Evolutionary conservation across 2,797 vertebrate genomes (phyloP), one percentile per base, ranked within the genome.

Genomic region (Sphaeramia orbicularis): DNA sequence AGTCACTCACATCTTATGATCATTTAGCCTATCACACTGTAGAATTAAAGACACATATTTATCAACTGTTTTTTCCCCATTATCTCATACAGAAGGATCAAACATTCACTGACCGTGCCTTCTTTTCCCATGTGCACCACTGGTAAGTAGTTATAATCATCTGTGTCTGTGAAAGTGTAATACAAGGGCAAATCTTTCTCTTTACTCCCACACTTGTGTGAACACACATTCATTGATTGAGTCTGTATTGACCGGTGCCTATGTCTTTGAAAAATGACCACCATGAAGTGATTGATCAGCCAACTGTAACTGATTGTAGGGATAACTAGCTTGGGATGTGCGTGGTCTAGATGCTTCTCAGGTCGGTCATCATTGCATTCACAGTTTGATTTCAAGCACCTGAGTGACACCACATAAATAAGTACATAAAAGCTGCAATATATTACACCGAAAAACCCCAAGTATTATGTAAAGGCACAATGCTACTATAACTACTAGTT

Each of bases 201-300:
- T 32, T 32, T 7, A 32, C 30, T 32, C 30, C 30, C 30, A 8
- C 6, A 32, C 30, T 32, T 7, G 8, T 32, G 30, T 7, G 30
- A 32, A 8, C 30, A 32, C 30, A 7, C 8, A 32, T 32, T 32
- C 60, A 84, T 86, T 77, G 59, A 44, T 84, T 65, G 78, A 67
- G 59, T 40, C 35, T 45, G 42, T 24, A 83, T 82, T 19, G 76
- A 86, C 64, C 67, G 14, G 47, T 37, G 32, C 36, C 58, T 42
- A 36, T 60, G 68, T 74, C 67, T 82, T 76, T 82, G 71, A 83
- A 76, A 75, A 78, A 83, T 76, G 71, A 47, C 76, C 64, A 76
- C 49, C 43, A 49, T 65, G 51, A 49, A 65, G 51, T 71, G 78
- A 85, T 72, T 85, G 84, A 89, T 82, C 76, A 65, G 64, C 71